Evolutionary conservation across 1,140 invertebrate species (phyloP), one percentile per base, ranked within the genome.

Genomic region (Brachionus koreanus): DNA sequence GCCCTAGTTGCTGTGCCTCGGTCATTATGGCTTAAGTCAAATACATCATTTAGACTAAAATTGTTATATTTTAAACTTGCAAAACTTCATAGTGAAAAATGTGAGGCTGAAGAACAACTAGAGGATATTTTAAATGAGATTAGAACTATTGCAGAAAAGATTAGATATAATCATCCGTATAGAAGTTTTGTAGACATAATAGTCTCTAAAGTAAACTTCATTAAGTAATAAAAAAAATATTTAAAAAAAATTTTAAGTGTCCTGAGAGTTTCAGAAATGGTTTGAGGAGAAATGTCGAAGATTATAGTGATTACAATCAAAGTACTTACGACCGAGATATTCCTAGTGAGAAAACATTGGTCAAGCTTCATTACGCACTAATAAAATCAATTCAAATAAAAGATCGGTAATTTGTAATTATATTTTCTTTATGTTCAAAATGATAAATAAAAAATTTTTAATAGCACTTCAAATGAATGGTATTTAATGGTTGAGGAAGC

Each of bases 41-140:
- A 93, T 92, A 88, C 84, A 81, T 86, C 86, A 0, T 85, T 89
- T 77, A 86, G 86, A 74, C 89, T 99, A 33, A 93, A 93, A 83
- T 93, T 94, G 84, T 93, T 93, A 9, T 98, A 99, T 87, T 99
- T 99, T 87, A 96, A 95, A 89, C 92, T 95, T 82, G 94, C 97
- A n/a, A 98, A 98, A 89, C 89, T 79, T 5, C 61, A 79, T 43
- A 25, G 19, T 43, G 76, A 79, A 79, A 79, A 79, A 37, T 79
- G 76, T 35, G 96, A 98, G 88, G 95, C 96, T 10, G 96, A 98
- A 89, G 97, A 98, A 89, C 92, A 92, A 84, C 91, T 98, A 0
- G 95, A 98, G 88, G 96, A 98, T 90, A 92, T 95, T 74, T 83
- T 84, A 29, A 82, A 89, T 87, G 88, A 89, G 82, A 86, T 88